phyloP scores from a whole-genome alignment of 2,113 vertebrate species.

The Gymnarchus niloticus region DNA sequence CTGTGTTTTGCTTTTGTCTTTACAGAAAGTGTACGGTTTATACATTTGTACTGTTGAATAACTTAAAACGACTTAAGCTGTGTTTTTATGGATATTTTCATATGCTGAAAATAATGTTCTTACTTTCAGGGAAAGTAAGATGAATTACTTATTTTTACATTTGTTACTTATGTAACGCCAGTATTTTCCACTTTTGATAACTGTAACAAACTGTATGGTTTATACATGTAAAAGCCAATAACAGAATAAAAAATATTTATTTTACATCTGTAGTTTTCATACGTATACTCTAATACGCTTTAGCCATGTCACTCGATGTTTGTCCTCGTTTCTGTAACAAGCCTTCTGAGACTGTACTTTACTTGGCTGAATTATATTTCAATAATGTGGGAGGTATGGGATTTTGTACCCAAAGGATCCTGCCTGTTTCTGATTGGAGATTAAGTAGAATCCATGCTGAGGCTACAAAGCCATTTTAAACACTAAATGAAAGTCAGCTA shows the following conservation, averaged over 20 bases:
- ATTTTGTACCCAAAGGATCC: constrained; percentile 24
- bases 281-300: not conserved
- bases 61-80: constrained; percentile 81
- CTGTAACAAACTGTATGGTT: constrained; percentile 99
- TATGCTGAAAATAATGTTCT: constrained; percentile 89
- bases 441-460: constrained; percentile 46
- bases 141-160: constrained; percentile 91
- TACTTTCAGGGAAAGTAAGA: constrained; percentile 98
- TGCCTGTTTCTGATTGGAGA: constrained; percentile 33
- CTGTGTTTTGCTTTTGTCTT: constrained; percentile 51
- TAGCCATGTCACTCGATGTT: constrained; percentile 3
- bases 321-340: constrained; percentile 6
- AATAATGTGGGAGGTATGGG: constrained; percentile 33
- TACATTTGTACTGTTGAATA: constrained; percentile 84
- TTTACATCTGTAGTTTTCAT: constrained; percentile 67
- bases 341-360: constrained; percentile 20
- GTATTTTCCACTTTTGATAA: constrained; percentile 99
- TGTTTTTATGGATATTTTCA: constrained; percentile 98
- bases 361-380: constrained; percentile 11
- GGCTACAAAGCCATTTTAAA: constrained; percentile 46
- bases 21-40: constrained; percentile 70
- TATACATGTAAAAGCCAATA: constrained; percentile 99
- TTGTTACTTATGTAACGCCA: constrained; percentile 98
- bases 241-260: constrained; percentile 99
- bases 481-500: constrained; percentile 45